These are phyloP conservation scores for Hippocampus zosterae DNA, from an alignment of 2,113 vertebrate species.

Conservation along the genomic window DNA sequence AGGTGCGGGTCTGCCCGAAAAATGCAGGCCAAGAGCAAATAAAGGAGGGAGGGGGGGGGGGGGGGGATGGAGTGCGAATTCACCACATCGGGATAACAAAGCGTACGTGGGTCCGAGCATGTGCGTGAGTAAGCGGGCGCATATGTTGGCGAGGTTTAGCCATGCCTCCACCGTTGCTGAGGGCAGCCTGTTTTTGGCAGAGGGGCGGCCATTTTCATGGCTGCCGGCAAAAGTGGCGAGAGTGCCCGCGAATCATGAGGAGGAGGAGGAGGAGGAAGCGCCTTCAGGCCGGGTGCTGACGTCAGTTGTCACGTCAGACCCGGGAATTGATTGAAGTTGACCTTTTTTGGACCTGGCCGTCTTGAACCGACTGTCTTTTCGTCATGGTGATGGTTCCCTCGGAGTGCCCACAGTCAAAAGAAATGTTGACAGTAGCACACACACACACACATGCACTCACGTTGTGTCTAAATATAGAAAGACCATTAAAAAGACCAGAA, in stretches of 20 bases:
- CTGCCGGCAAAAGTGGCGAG: constrained; percentile 4
- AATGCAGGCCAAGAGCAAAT: not conserved
- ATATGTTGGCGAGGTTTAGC: constrained; percentile 25
- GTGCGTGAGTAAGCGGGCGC: constrained; percentile 28
- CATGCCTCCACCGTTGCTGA: constrained; percentile 36
- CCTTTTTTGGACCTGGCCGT: constrained; percentile 41
- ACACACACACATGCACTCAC: too few species aligned
- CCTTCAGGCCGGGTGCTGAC: constrained; percentile 6
- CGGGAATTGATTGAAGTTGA: constrained; percentile 50
- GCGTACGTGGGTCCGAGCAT: not conserved
- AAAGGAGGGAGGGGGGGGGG: constrained; percentile 10
- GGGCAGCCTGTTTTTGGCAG: constrained; percentile 53
- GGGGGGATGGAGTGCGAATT: constrained; percentile 2
- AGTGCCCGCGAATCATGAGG: not conserved
- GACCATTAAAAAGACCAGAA: constrained; percentile 10
- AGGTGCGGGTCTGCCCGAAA: not conserved
- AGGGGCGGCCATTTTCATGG: constrained; percentile 29
- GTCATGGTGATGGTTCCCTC: not conserved
- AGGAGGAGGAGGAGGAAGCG: not conserved
- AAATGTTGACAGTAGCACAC: too few species aligned
- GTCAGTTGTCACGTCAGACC: constrained; percentile 34
- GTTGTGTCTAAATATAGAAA: constrained; percentile 46
- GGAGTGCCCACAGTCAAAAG: too few species aligned
- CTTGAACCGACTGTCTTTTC: constrained; percentile 25
- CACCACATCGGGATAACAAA: constrained; percentile 13